These are phyloP conservation scores for Tridacna gigas DNA, from an alignment of 2,888 invertebrate genomes.

Conservation along the genomic window DNA sequence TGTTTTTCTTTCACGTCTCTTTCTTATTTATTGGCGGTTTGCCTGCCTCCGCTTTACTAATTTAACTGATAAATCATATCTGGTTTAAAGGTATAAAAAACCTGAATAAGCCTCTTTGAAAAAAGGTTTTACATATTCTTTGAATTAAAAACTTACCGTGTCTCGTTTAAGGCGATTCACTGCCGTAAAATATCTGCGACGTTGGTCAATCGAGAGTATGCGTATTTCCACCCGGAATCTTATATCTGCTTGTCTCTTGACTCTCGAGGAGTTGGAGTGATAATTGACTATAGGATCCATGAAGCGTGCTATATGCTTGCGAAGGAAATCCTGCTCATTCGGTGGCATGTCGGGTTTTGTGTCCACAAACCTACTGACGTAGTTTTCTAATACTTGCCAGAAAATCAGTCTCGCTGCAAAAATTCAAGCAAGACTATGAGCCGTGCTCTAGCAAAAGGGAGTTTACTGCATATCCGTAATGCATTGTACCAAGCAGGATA, in stretches of 20 bases:
- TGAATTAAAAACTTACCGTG: slow-evolving; percentile 22
- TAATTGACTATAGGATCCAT: slow-evolving; percentile 6
- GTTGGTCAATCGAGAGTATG: slow-evolving; percentile 25
- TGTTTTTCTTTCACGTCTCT: too few species aligned
- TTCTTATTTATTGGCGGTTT: too few species aligned
- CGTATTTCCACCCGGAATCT: slow-evolving; percentile 48
- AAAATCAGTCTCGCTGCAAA: slow-evolving; percentile 42
- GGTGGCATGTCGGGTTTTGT: slow-evolving; percentile 18
- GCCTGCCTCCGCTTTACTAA: too few species aligned
- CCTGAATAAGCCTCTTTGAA: not conserved
- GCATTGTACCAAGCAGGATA: too few species aligned
- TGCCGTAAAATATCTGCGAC: slow-evolving; percentile 44
- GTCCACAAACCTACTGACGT: slow-evolving; percentile 43
- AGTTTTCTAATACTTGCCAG: slow-evolving; percentile 47
- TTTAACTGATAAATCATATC: too few species aligned
- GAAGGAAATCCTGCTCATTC: slow-evolving; percentile 27
- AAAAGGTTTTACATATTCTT: not conserved
- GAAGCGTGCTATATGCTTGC: slow-evolving; percentile 1
- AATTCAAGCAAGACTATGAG: not conserved
- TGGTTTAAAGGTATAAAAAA: too few species aligned
- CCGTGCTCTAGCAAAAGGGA: too few species aligned
- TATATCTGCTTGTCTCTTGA: slow-evolving; percentile 42
- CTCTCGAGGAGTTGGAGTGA: not conserved
- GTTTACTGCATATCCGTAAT: too few species aligned
- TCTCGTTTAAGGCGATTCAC: slow-evolving; percentile 48